Base-by-base conservation (phyloP, 2,888 invertebrate species). In the Hololepta plana region DNA sequence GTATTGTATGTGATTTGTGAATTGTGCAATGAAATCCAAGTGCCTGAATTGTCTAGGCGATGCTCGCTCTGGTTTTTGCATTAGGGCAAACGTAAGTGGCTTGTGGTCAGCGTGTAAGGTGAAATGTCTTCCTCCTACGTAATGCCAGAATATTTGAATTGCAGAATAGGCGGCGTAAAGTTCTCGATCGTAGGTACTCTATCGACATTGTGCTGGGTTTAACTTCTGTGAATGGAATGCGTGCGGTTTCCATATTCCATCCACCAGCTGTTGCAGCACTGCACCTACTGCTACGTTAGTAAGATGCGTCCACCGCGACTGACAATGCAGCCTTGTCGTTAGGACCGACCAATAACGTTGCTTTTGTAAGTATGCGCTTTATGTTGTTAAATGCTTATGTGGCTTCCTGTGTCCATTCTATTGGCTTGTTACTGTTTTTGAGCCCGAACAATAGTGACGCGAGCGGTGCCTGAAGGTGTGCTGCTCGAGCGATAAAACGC, bases 191-290 rank as follows among this genome's bases (percentile, higher is more conserved):
- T 32, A 32, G 6, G 20, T 21, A 8, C 20, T 21, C 11, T 32
- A 32, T 48, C 46, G 3, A 44, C 12, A 24, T 30, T 55, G 43
- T 0, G 46, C 29, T 4, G 40, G 28, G n/a, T 30, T 38, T 1
- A 53, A 32, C 24, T 45, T 49, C 15, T 35, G 37, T 1, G 49
- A 49, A 26, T 44, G 52, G 26, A 51, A 53, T 2, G 44, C 45
- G 3, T 52, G 24, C 0, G 52, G 49, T 30, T 50, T 35, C 42
- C 43, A 42, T 1, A 24, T 4, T 4, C 33, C 26, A 3, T 38
- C 26, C 3, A 34, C 31, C 1, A 23, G 15, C 32, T 53, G 53
- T 22, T 55, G 47, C 3, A 54, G 23, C 0, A 41, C 44, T 2
- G 46, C 48, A 1, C 51, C 51, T 4, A 52, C 40, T 1, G 49